These are phyloP conservation scores for Numenius arquata DNA, from an alignment of 2,113 vertebrate species.

Conservation along the genomic window DNA sequence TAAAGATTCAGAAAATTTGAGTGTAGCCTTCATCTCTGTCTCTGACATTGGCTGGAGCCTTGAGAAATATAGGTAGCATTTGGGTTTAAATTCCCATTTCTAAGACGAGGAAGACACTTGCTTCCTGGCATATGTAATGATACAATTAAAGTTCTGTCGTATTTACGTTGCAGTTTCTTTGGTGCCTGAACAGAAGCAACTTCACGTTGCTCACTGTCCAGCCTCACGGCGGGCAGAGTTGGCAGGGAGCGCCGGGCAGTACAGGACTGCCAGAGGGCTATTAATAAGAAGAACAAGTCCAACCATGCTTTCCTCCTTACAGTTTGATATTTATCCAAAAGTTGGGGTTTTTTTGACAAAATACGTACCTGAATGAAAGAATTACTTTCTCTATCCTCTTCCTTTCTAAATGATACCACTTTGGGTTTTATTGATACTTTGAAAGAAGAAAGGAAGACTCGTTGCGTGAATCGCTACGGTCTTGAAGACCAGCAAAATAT, in stretches of 20 bases:
- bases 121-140: neutral
- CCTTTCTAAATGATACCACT: neutral
- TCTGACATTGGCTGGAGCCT: neutral
- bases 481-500: neutral
- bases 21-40: neutral
- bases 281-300: neutral
- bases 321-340: neutral
- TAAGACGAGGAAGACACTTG: neutral
- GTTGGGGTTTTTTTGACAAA: neutral
- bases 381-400: neutral
- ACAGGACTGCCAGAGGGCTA: neutral
- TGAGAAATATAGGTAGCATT: neutral
- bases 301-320: neutral
- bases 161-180: neutral
- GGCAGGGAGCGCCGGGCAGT: neutral
- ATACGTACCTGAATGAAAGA: neutral
- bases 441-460: neutral
- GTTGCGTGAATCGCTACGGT: neutral
- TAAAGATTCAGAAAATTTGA: neutral
- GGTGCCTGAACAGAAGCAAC: neutral
- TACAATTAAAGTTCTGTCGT: neutral
- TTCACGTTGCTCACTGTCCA: neutral
- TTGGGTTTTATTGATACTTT: neutral
- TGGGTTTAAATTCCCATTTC: neutral
- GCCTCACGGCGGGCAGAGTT: neutral